phyloP scores from a whole-genome alignment of 2,797 vertebrate genomes.

The Bradypodion ventrale region DNA sequence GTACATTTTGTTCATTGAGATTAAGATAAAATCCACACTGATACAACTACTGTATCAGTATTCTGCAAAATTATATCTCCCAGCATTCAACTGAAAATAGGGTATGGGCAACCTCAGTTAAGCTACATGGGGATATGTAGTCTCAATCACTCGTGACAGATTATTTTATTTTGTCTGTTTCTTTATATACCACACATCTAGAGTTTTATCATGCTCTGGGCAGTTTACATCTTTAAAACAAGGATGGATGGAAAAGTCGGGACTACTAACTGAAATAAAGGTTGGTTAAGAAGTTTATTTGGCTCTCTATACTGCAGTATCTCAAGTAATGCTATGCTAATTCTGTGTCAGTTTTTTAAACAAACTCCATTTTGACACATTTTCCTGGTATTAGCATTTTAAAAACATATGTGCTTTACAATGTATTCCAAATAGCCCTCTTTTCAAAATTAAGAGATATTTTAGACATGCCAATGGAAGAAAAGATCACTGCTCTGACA shows the following conservation, averaged over 20 bases:
- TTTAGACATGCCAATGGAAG: slow-evolving; percentile 41
- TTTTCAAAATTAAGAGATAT: slow-evolving; percentile 18
- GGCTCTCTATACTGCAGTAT: not conserved
- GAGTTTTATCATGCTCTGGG: no score
- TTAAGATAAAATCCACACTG: not conserved
- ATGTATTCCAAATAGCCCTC: not conserved
- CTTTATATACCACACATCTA: no score
- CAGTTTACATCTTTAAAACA: no score
- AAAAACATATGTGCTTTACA: slow-evolving; percentile 8
- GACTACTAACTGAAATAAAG: not conserved
- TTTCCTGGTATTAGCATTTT: not conserved
- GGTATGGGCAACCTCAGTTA: not conserved
- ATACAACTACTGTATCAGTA: not conserved
- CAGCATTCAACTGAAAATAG: not conserved
- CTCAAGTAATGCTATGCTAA: not conserved
- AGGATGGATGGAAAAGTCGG: no score
- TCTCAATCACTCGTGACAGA: not conserved
- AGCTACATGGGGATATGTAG: not conserved
- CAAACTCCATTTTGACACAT: not conserved
- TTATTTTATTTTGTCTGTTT: no score
- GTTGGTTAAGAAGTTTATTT: not conserved
- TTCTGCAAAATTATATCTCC: not conserved
- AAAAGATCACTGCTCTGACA: slow-evolving; percentile 34
- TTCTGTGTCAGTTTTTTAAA: not conserved
- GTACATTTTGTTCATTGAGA: no score